phyloP scores from a whole-genome alignment of 2,888 invertebrate genomes.

The Machimus atricapillus region DNA sequence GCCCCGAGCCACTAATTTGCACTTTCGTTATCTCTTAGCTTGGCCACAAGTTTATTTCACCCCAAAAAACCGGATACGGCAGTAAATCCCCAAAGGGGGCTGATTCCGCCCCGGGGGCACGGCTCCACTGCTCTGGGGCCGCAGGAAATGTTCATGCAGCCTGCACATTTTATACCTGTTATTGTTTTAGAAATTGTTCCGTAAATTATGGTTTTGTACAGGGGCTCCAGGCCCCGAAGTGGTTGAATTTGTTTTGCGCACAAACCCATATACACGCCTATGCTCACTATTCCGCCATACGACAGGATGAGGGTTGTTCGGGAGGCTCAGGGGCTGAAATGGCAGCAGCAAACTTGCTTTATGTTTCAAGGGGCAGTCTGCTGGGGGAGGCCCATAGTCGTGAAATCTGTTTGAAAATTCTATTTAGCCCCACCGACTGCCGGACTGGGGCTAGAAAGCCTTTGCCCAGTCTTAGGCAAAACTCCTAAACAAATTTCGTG shows the following conservation, averaged over 20 bases:
- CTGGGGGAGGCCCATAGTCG: background rate
- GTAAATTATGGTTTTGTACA: slow-evolving; percentile 23
- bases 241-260: background rate
- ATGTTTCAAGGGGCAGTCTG: background rate
- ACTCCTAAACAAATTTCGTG: background rate
- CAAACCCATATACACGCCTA: background rate
- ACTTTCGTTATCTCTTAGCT: slow-evolving; percentile 32
- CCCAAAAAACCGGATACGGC: slow-evolving; percentile 19
- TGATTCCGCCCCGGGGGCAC: background rate
- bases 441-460: background rate
- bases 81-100: slow-evolving; percentile 4
- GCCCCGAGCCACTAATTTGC: slow-evolving; percentile 19
- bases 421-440: background rate
- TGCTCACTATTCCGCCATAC: background rate
- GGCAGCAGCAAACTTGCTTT: background rate
- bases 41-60: slow-evolving; percentile 20
- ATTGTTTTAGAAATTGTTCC: slow-evolving; percentile 38
- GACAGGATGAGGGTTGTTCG: background rate
- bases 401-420: slow-evolving; percentile 13
- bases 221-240: background rate
- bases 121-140: background rate
- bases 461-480: background rate
- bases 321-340: background rate
- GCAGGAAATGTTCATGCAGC: slow-evolving; percentile 31
- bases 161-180: slow-evolving; percentile 19